Conservation (phyloP, 2,797 vertebrate genomes). For the Staurois parvus region DNA sequence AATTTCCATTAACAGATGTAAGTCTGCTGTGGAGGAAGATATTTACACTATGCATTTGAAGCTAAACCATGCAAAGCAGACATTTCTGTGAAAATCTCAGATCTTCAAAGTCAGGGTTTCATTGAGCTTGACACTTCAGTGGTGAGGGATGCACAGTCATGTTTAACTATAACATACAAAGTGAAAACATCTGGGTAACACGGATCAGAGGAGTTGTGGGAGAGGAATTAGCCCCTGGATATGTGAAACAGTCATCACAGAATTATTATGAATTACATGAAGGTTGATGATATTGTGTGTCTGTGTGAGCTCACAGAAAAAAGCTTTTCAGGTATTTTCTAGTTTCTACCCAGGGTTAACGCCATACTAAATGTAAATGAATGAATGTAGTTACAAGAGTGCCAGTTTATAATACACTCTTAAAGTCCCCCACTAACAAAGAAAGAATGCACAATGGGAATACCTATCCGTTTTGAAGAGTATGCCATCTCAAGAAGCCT, state of each 20-base stretch:
- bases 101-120: slow-evolving; percentile 42
- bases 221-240: not conserved
- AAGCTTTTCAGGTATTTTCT: not conserved
- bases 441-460: no score
- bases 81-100: slow-evolving; percentile 11
- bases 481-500: no score
- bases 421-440: no score
- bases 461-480: no score
- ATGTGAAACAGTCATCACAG: not conserved
- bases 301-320: not conserved
- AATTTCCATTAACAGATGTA: not conserved
- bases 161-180: slow-evolving; percentile 29
- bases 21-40: not conserved
- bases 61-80: slow-evolving; percentile 19
- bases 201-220: not conserved
- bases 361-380: no score
- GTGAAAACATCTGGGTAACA: slow-evolving; percentile 7
- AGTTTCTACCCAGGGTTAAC: not conserved
- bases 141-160: slow-evolving; percentile 34
- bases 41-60: not conserved
- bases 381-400: no score
- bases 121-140: slow-evolving; percentile 21
- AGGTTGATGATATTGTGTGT: not conserved
- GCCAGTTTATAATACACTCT: no score
- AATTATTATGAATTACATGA: not conserved